Base-by-base conservation (phyloP, 2,797 vertebrate genomes). In the Chaetophractus vellerosus region DNA sequence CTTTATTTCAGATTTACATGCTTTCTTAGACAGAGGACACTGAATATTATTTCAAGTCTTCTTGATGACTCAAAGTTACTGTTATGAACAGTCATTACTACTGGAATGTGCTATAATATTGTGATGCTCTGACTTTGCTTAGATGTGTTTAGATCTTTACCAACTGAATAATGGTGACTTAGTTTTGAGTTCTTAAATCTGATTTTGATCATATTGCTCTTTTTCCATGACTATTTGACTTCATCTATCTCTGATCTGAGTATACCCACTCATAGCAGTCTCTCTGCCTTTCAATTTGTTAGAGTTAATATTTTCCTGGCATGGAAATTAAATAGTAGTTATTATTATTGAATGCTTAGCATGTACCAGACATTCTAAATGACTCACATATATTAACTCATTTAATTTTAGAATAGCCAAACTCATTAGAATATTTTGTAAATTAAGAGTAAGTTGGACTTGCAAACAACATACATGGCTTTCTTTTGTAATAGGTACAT, bases 21-120 rank as follows among this genome's bases (percentile, higher is more conserved):
- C 93, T 96, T 96, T 97, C 94, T 94, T 94, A 96, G 91, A 93
- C 82, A 96, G 82, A 96, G 84, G 89, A 93, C 87, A 97, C 95
- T 95, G 61, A 84, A 94, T 90, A 96, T 96, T 91, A 95, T 96
- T 96, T 92, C 88, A 91, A 64, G 83, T 86, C 6, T 86, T 96
- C 81, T 92, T 93, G 87, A 96, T 96, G 89, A 88, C 66, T 93
- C 89, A 69, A 89, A 76, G 80, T 93, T 96, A 97, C 80, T 96
- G 41, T 92, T 91, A 88, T 93, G 97, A 96, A 87, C 66, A 81
- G 61, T 68, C 76, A 91, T 90, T 68, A 93, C 31, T 94, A 50
- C 83, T 91, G 19, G 21, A 92, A 94, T 84, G 55, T 79, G 50
- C 33, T 92, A 33, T 84, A 90, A 79, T 11, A 85, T 16, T 38